phyloP scores from a whole-genome alignment of 2,113 vertebrate genomes.

The Taurulus bubalis region DNA sequence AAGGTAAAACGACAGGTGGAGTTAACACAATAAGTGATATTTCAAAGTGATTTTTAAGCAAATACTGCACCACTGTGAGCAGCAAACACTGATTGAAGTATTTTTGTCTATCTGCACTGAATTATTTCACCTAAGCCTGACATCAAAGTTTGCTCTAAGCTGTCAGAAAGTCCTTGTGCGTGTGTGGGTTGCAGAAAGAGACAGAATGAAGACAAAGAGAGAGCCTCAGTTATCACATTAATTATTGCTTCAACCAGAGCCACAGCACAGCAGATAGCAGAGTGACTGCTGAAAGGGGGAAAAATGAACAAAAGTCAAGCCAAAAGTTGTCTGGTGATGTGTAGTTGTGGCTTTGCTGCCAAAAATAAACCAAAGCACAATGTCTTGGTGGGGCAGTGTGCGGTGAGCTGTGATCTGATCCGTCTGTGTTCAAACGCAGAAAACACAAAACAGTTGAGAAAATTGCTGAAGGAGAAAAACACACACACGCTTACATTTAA shows the following conservation, averaged over 20 bases:
- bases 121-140: constrained; percentile 31
- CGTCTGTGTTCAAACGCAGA: constrained; percentile 20
- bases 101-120: not conserved
- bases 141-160: constrained; percentile 62
- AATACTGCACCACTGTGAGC: not conserved
- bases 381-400: constrained; percentile 20
- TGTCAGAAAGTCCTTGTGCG: constrained; percentile 31
- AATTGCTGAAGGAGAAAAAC: constrained; percentile 16
- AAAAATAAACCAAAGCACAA: constrained; percentile 43
- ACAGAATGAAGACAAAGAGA: constrained; percentile 20
- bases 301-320: not conserved
- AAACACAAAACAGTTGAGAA: constrained; percentile 19
- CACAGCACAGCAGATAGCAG: constrained; percentile 16
- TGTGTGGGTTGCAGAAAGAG: constrained; percentile 32
- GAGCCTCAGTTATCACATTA: constrained; percentile 51
- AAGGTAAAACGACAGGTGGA: not conserved
- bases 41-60: not conserved
- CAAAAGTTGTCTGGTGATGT: constrained; percentile 19
- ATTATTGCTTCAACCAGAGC: constrained; percentile 60
- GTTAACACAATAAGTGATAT: not conserved
- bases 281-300: constrained; percentile 17
- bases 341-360: constrained; percentile 14
- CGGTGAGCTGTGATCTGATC: constrained; percentile 37
- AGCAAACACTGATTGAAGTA: not conserved
- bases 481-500: not conserved